Evolutionary conservation across 2,888 invertebrate genomes (phyloP).

Genomic region (Bibio marci): DNA sequence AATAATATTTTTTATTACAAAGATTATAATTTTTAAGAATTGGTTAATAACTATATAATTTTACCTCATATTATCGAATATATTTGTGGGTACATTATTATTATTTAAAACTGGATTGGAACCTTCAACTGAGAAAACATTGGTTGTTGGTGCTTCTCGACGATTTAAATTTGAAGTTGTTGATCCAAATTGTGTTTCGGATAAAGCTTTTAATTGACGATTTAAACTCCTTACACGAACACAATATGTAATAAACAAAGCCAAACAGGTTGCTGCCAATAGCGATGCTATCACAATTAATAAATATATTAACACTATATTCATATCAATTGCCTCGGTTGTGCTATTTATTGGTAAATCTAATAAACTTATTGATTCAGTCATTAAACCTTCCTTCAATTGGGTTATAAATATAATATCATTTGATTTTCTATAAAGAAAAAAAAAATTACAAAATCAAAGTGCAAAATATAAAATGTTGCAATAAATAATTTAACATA

Average conservation of each 20-base stretch:
- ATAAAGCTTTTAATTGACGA: slow-evolving; percentile 41
- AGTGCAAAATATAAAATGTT: background rate
- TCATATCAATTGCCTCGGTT: slow-evolving; percentile 20
- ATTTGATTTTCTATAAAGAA: slow-evolving; percentile 25
- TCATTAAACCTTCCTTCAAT: slow-evolving; percentile 27
- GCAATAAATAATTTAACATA: background rate
- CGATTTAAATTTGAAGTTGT: slow-evolving; percentile 35
- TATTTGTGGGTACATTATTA: slow-evolving; percentile 6
- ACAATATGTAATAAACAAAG: slow-evolving; percentile 36
- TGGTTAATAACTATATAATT: too few species aligned
- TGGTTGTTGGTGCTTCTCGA: slow-evolving; percentile 44
- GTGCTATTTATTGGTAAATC: slow-evolving; percentile 30
- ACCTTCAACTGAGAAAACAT: slow-evolving; percentile 50
- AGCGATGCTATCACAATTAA: slow-evolving; percentile 35
- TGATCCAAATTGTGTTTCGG: slow-evolving; percentile 45
- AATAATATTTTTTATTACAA: too few species aligned
- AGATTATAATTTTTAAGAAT: too few species aligned
- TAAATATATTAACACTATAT: slow-evolving; percentile 32
- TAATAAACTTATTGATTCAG: slow-evolving; percentile 26
- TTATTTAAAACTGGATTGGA: slow-evolving; percentile 54
- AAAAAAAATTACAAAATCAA: slow-evolving; percentile 2
- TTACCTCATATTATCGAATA: slow-evolving; percentile 8
- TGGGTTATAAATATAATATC: slow-evolving; percentile 30
- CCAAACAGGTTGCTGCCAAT: slow-evolving; percentile 32
- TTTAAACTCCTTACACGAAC: slow-evolving; percentile 38